Evolutionary conservation across 2,888 invertebrate genomes (phyloP).

Genomic region (Monoplex corrugatus): DNA sequence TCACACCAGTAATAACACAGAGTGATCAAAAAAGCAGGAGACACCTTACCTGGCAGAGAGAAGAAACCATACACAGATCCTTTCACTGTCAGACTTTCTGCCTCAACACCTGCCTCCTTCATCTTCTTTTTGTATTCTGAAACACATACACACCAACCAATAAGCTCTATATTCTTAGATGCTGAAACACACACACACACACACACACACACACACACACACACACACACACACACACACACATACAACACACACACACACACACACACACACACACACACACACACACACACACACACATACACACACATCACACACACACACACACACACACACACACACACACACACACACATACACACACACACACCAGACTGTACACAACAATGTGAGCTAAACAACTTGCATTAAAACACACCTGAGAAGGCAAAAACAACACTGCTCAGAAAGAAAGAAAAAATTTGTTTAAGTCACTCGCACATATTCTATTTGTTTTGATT

Average conservation of each 20-base stretch:
- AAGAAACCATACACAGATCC: constrained; percentile 62
- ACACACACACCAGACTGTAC: too few species aligned
- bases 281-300: not conserved
- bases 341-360: not conserved
- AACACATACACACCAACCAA: not conserved
- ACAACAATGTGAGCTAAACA: too few species aligned
- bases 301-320: not conserved
- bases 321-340: not conserved
- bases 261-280: not conserved
- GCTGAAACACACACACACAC: not conserved
- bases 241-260: not conserved
- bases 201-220: not conserved
- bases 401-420: too few species aligned
- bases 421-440: too few species aligned
- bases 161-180: not conserved
- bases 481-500: too few species aligned
- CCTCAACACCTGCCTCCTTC: constrained; percentile 59
- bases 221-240: not conserved
- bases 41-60: constrained; percentile 56
- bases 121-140: constrained; percentile 61
- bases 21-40: not conserved
- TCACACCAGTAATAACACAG: not conserved
- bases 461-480: too few species aligned
- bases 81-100: constrained; percentile 60
- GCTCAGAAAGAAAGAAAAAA: too few species aligned